Base-by-base conservation (phyloP, 2,113 vertebrate genomes). In the Xyliphius kryptos region DNA sequence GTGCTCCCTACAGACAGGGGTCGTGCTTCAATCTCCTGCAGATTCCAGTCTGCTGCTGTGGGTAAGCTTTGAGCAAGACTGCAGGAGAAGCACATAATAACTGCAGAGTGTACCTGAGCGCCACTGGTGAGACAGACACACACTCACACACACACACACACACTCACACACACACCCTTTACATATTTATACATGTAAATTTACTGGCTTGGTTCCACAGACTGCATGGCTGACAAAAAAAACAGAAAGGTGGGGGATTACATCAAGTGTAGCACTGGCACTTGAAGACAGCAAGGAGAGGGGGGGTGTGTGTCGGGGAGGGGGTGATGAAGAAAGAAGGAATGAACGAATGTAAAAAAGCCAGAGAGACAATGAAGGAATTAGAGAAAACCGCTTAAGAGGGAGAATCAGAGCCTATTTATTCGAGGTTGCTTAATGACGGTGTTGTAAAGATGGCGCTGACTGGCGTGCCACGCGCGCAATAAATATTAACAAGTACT, bases 401-500 rank as follows among this genome's bases (percentile, higher is more conserved):
- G 61, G 40, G 62, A 10, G 43, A 50, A 19, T 55, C 20, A 48
- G 21, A 51, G 53, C 51, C 19, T n/a, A n/a, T n/a, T n/a, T n/a
- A 37, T 69, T 51, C 26, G 4, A 32, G n/a, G n/a, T n/a, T 73
- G 36, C 76, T 77, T 83, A 86, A 85, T 83, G 81, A 84, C 80
- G 79, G 72, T 73, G 66, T 63, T 76, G 70, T 63, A 78, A 82
- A 84, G 82, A 83, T 74, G 82, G 81, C 74, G 77, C 79, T 61
- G 77, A 79, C 80, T 81, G 72, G 76, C 65, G 77, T 58, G 77
- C 80, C 84, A n/a, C n/a, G n/a, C n/a, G n/a, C n/a, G n/a, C 80
- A 77, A 86, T 88, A 86, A 86, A 87, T 87, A 86, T 86, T 85
- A 84, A 83, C 82, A 83, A 84, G 82, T 80, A 78, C 79, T 66